These are phyloP conservation scores for Gryllus longicercus DNA, from an alignment of 2,888 invertebrate genomes.

Conservation along the genomic window DNA sequence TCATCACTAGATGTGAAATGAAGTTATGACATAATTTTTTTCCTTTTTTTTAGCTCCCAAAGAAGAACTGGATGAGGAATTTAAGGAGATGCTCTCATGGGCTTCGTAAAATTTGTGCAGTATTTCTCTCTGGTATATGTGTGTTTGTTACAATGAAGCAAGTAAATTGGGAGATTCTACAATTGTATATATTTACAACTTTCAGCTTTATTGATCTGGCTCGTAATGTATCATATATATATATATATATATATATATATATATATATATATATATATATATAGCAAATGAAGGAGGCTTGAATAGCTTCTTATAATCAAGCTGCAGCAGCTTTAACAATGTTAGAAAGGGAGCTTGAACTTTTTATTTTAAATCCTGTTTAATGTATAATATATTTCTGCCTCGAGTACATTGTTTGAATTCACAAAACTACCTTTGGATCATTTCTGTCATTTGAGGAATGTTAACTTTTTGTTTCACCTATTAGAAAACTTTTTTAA, in stretches of 20 bases:
- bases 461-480: too few relatives aligned
- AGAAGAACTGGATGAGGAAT: conserved; percentile 67
- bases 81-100: conserved; percentile 73
- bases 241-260: neutral
- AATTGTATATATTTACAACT: conserved; percentile 22
- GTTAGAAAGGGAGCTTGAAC: neutral
- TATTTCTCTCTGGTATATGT: neutral
- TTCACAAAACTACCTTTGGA: neutral
- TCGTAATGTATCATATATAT: neutral
- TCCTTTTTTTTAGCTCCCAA: conserved; percentile 39
- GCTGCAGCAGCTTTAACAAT: neutral
- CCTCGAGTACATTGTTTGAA: neutral
- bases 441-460: too few relatives aligned
- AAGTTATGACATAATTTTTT: neutral
- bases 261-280: conserved; percentile 2
- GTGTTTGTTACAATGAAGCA: neutral
- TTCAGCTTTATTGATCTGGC: neutral
- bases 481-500: too few relatives aligned
- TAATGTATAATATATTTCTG: neutral
- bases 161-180: neutral
- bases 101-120: conserved; percentile 58
- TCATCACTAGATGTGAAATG: too few relatives aligned
- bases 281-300: neutral
- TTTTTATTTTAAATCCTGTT: neutral
- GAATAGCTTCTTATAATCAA: neutral